Percentiles rank a stretch among this genome's conserved stretches.
Evolutionary conservation across 2,888 invertebrate genomes (phyloP).

Genomic region (Tenthredo distinguenda): DNA sequence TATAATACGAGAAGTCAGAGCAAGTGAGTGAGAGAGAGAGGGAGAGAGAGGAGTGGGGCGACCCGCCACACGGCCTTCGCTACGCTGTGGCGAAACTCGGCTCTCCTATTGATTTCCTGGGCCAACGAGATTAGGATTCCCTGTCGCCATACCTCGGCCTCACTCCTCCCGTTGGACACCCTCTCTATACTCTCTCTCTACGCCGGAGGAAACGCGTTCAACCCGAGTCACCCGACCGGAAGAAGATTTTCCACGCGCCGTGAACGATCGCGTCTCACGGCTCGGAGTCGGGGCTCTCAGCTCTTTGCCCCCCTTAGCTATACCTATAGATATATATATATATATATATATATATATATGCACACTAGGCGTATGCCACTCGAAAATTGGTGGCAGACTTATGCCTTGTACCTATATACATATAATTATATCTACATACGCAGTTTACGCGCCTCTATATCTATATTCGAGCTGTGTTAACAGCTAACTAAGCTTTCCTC

Average conservation of each 20-base stretch:
- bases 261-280: background rate
- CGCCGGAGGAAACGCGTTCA: constrained; percentile 43
- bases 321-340: background rate
- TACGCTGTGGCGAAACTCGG: constrained; percentile 43
- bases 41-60: constrained; percentile 10
- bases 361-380: background rate
- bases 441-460: background rate
- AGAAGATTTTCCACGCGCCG: constrained; percentile 45
- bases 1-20: constrained; percentile 42
- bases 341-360: background rate
- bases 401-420: background rate
- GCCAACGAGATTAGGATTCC: constrained; percentile 52
- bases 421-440: background rate
- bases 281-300: background rate
- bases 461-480: background rate
- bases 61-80: constrained; percentile 29
- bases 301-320: background rate
- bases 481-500: constrained; percentile 1
- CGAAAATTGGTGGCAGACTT: background rate
- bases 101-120: constrained; percentile 50
- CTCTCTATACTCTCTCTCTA: background rate
- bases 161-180: constrained; percentile 32
- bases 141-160: constrained; percentile 45
- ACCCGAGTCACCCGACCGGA: constrained; percentile 44
- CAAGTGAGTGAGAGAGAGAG: background rate